Percentiles rank a stretch among this genome's conserved stretches.
Evolutionary conservation across 1,140 invertebrate species (phyloP).

Genomic region (Brachionus plicatilis): DNA sequence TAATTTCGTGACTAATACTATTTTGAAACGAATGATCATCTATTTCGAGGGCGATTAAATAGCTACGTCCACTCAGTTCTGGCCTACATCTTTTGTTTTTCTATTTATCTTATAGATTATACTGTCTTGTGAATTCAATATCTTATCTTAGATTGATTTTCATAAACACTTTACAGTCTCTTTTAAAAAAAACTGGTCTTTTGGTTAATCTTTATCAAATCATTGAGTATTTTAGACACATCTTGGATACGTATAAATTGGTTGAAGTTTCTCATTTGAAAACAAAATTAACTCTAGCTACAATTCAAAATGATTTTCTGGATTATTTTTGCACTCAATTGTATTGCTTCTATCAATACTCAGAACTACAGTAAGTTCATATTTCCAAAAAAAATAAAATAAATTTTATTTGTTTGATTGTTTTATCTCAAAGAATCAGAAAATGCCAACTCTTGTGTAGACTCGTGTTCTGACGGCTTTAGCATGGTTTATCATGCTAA

Average conservation of each 20-base stretch:
- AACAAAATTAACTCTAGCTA: background rate
- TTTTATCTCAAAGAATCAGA: conserved; percentile 1
- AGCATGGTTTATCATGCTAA: background rate
- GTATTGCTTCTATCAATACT: background rate
- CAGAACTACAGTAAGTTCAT: background rate
- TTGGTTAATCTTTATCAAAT: conserved; percentile 4
- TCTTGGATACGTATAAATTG: background rate
- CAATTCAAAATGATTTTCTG: background rate
- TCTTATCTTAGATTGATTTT: background rate
- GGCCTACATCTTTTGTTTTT: background rate
- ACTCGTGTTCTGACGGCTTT: conserved; percentile 22
- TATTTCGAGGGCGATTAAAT: background rate
- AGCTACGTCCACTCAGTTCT: background rate
- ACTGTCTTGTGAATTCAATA: background rate
- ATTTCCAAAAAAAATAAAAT: background rate
- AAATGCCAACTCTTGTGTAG: conserved; percentile 35
- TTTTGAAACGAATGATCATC: background rate
- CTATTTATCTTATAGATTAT: background rate
- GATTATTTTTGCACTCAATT: background rate
- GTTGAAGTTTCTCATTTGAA: background rate
- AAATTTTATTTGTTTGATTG: background rate
- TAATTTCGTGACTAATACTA: conserved; percentile 14
- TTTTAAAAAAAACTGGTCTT: background rate
- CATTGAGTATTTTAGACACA: background rate
- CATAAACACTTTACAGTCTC: background rate